Evolutionary conservation across 2,797 vertebrate genomes (phyloP).

Genomic region (Crenuchus spilurus): DNA sequence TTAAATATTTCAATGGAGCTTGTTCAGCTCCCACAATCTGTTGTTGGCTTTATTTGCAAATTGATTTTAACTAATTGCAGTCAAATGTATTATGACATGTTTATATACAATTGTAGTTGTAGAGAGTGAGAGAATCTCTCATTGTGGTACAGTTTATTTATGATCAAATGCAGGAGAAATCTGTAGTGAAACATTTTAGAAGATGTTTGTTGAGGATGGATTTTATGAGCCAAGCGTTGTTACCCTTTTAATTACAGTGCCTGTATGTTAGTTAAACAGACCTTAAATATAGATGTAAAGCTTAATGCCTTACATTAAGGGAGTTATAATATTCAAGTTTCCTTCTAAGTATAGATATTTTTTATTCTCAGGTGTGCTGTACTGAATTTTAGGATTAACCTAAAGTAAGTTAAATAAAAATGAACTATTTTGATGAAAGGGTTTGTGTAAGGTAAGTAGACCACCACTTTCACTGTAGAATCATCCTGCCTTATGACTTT

Average conservation of each 20-base stretch:
- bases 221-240: not conserved
- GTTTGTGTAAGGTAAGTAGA: slow-evolving; percentile 46
- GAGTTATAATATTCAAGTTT: not conserved
- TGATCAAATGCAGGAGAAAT: not conserved
- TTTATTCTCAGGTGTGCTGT: not conserved
- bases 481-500: slow-evolving; percentile 41
- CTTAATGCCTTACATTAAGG: not conserved
- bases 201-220: not conserved
- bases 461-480: slow-evolving; percentile 33
- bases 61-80: not conserved
- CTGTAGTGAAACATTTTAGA: not conserved
- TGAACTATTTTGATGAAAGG: slow-evolving; percentile 2
- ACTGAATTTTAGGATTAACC: no score
- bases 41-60: not conserved
- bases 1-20: not conserved
- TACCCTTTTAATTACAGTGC: not conserved
- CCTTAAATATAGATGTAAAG: not conserved
- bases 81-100: not conserved
- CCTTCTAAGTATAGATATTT: not conserved
- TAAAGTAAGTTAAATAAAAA: slow-evolving; percentile 7
- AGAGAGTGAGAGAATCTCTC: not conserved
- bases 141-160: not conserved
- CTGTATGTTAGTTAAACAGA: not conserved
- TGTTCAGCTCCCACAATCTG: not conserved
- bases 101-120: not conserved